phyloP scores from a whole-genome alignment of 2,888 invertebrate genomes.

The Strigamia transsilvanica region DNA sequence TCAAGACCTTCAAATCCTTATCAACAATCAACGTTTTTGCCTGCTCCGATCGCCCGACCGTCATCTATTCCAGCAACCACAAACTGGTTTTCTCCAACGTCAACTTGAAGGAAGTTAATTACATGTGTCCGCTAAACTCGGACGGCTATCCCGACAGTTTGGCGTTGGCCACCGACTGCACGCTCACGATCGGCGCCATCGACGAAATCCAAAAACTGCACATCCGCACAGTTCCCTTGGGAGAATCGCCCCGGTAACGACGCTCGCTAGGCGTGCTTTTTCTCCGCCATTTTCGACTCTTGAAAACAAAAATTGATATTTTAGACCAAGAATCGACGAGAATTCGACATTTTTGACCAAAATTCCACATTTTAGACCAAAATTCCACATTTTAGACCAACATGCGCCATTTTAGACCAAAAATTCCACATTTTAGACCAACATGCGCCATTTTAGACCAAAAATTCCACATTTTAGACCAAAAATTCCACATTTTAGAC shows the following conservation, averaged over 20 bases:
- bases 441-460: no score
- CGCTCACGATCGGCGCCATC: conserved; percentile 93
- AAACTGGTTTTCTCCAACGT: conserved; percentile 99
- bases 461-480: no score
- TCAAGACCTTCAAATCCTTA: conserved; percentile 83
- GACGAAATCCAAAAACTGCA: conserved; percentile 98
- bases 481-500: no score
- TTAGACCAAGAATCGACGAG: no score
- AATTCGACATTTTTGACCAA: no score
- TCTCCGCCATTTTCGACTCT: no score
- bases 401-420: no score
- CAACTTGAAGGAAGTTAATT: conserved; percentile 91
- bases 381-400: no score
- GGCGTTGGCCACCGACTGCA: conserved; percentile 86
- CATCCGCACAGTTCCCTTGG: conserved; percentile 92
- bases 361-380: no score
- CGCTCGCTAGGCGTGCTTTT: no score
- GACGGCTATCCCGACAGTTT: conserved; percentile 92
- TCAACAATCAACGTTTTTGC: conserved; percentile 96
- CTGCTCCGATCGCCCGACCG: conserved; percentile 97
- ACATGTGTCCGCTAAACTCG: conserved; percentile 97
- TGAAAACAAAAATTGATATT: no score
- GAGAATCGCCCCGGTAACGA: conserved; percentile 84
- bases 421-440: no score
- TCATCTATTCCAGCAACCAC: conserved; percentile 98